Percentiles rank a stretch among this genome's conserved stretches.
phyloP scores from a whole-genome alignment of 2,797 vertebrate species.

The Alca torda region DNA sequence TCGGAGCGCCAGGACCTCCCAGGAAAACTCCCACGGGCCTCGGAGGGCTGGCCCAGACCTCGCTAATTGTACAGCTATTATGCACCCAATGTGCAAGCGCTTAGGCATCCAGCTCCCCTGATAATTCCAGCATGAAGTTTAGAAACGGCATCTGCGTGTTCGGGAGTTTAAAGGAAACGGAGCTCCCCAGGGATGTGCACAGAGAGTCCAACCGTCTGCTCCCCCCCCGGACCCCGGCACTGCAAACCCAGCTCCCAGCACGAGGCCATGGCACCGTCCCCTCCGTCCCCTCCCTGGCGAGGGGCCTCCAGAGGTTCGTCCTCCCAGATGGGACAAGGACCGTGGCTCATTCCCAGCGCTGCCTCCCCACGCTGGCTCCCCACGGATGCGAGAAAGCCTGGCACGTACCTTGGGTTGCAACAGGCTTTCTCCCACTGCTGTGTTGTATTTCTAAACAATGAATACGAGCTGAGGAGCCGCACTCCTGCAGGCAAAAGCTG shows the following conservation, averaged over 20 bases:
- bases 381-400: accelerated
- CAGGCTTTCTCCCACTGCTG: background rate
- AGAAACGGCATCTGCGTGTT: background rate
- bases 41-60: background rate
- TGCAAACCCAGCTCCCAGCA: background rate
- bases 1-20: background rate
- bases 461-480: background rate
- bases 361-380: background rate
- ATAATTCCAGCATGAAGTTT: background rate
- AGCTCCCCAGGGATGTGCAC: background rate
- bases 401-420: background rate
- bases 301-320: background rate
- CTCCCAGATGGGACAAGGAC: background rate
- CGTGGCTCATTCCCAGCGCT: background rate
- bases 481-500: background rate
- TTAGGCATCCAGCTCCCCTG: background rate
- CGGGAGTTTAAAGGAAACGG: background rate
- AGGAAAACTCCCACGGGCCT: background rate
- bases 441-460: background rate
- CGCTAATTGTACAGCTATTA: background rate
- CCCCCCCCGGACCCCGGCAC: accelerated
- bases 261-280: background rate
- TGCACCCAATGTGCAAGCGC: background rate
- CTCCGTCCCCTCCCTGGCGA: too few species aligned
- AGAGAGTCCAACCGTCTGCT: background rate